phyloP scores from a whole-genome alignment of 2,113 vertebrate species.

The Ptilonorhynchus violaceus region DNA sequence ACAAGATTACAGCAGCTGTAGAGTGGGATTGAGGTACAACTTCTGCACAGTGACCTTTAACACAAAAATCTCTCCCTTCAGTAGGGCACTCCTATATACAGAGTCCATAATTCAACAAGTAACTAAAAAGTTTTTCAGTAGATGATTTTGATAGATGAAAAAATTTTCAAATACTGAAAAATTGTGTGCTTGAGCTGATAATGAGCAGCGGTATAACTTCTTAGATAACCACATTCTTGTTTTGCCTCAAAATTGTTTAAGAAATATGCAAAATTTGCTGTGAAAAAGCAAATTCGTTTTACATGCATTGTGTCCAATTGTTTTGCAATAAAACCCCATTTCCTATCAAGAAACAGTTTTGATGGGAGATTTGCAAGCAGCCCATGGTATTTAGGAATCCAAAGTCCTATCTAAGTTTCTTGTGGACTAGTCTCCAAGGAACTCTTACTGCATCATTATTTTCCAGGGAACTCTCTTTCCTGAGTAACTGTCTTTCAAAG shows the following conservation, averaged over 20 bases:
- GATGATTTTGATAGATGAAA: not conserved
- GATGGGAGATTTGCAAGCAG: slow-evolving; percentile 2
- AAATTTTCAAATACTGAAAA: not conserved
- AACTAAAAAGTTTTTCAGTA: not conserved
- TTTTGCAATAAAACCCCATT: slow-evolving; percentile 6
- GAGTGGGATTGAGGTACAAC: not conserved
- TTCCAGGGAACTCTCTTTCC: slow-evolving; percentile 13
- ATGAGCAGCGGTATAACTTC: not conserved
- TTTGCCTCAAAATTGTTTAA: not conserved
- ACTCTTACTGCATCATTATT: slow-evolving; percentile 12
- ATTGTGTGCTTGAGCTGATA: not conserved
- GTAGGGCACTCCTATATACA: not conserved
- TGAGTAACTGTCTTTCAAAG: slow-evolving; percentile 30
- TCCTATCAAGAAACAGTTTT: not conserved
- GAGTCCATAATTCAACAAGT: not conserved
- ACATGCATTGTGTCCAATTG: not conserved
- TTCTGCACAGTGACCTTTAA: not conserved
- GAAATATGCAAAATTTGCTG: not conserved
- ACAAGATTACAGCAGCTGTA: not conserved
- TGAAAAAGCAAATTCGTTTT: not conserved
- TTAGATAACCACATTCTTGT: not conserved
- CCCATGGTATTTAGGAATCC: not conserved
- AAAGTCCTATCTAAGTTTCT: not conserved
- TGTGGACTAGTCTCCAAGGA: not conserved
- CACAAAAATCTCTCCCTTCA: not conserved